Evolutionary conservation across 2,797 vertebrate genomes (phyloP).

Genomic region (Valencia hispanica): DNA sequence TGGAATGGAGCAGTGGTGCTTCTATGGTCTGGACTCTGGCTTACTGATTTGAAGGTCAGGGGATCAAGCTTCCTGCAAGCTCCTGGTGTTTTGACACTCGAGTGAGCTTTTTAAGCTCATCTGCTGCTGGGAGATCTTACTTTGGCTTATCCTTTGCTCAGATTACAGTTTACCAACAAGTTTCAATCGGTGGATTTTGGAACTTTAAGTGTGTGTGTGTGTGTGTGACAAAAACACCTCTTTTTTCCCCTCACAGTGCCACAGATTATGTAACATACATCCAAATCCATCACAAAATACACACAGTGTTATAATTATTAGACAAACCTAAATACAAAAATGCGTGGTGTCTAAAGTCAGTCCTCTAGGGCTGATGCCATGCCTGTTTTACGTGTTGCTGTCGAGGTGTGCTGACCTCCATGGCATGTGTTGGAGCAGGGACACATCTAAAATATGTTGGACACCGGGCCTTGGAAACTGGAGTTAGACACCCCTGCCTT

Average conservation of each 20-base stretch:
- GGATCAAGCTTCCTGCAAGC: conserved; percentile 2
- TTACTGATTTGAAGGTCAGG: conserved; percentile 9
- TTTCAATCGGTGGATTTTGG: neutral
- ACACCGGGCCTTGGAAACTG: too few species aligned
- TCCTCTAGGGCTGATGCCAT: too few species aligned
- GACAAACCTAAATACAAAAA: neutral
- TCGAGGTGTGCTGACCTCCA: too few species aligned
- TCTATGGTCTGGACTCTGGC: conserved; percentile 2
- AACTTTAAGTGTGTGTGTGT: neutral
- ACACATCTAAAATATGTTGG: too few species aligned
- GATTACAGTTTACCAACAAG: neutral
- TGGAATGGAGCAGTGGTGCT: conserved; percentile 3
- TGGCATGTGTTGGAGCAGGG: too few species aligned
- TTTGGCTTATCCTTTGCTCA: neutral
- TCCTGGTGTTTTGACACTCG: neutral
- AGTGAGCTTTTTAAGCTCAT: neutral
- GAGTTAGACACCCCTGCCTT: neutral
- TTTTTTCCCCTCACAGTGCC: neutral
- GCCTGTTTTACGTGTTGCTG: too few species aligned
- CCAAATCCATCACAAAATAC: neutral
- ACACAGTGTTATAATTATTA: neutral
- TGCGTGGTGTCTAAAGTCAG: too few species aligned
- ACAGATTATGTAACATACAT: neutral
- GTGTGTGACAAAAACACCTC: too few species aligned
- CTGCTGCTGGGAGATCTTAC: neutral